Base-by-base conservation (phyloP, 2,888 invertebrate species). In the Ceraclea dissimilis region DNA sequence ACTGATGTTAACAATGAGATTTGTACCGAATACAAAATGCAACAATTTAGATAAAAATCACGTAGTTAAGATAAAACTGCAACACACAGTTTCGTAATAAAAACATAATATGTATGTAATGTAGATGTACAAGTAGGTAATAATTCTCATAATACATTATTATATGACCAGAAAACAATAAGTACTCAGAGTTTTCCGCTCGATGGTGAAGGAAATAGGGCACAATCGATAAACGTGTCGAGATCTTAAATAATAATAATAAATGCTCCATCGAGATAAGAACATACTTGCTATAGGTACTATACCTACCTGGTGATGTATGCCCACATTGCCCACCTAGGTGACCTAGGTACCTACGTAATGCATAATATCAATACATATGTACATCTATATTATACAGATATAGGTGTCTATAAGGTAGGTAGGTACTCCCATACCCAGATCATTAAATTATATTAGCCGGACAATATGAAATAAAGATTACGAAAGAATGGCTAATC, bases 91-190 rank as follows among this genome's bases (percentile, higher is more conserved):
- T n/a, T 26, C 5, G 39, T 39, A 39, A 39, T 39, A 39, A 39
- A 26, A 39, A 8, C 2, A 39, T 39, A 39, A 8, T 39, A 13
- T 39, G 26, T 10, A 26, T 26, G 26, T 26, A 26, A 6, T 26
- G 26, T 26, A 26, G 10, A 26, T 26, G 26, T 26, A 26, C 10
- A 26, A 10, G 26, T 26, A 26, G 26, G 26, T 26, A 26, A n/a
- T n/a, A 10, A 10, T 26, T 6, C 26, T 26, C 10, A 26, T 26
- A 26, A 26, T 26, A 26, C 26, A 26, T 26, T 26, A 26, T 26
- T 26, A 26, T n/a, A n/a, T 26, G 16, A 39, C 49, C 49, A 49
- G 49, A 52, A 57, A 52, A 57, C 57, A 57, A 57, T 57, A 22
- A 39, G 39, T 39, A 39, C 16, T 52, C 43, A 22, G 39, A 17